Evolutionary conservation across 2,888 invertebrate species (phyloP), one percentile per base, ranked within the genome.

Genomic region (Troides oblongomaculatus): DNA sequence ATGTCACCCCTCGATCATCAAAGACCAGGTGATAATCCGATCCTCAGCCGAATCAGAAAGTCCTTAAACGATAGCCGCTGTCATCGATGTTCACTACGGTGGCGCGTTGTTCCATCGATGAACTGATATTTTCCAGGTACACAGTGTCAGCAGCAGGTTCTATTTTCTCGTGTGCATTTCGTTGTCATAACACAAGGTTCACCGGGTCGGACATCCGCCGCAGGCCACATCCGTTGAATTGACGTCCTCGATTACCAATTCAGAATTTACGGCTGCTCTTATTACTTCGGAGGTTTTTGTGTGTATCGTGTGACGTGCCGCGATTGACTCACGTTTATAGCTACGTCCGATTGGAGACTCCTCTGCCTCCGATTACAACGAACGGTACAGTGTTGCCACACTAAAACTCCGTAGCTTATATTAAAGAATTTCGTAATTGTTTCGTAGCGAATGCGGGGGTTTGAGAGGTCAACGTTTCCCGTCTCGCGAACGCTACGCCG

Each of bases 401-500:
- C 66, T 25, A 64, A 64, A 70, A 60, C 59, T 70, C 17, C 43
- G 53, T 66, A 53, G 66, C 66, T 63, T 64, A 43, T 62, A 60
- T 63, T 53, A 21, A 60, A 63, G 53, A 63, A 70, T 59, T 64
- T 56, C 60, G 66, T 70, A 60, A 66, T 66, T 75, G 74, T 74
- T 75, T 73, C 71, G 74, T 79, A 75, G 79, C 77, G 79, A 80
- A 81, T 84, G 82, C 84, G 80, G 81, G 81, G 80, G 78, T 83
- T 84, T 79, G 72, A 76, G 78, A 79, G 81, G 85, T 86, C 84
- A 82, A 84, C 82, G 85, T 84, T 79, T 82, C 81, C 78, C 82
- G 82, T 76, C 80, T 77, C 79, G 79, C 82, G 82, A 81, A 83
- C 83, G 85, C 88, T 85, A 84, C 87, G 86, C 81, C 85, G 84